Conservation (phyloP, 2,888 invertebrate species). For the Diaphora mendica region DNA sequence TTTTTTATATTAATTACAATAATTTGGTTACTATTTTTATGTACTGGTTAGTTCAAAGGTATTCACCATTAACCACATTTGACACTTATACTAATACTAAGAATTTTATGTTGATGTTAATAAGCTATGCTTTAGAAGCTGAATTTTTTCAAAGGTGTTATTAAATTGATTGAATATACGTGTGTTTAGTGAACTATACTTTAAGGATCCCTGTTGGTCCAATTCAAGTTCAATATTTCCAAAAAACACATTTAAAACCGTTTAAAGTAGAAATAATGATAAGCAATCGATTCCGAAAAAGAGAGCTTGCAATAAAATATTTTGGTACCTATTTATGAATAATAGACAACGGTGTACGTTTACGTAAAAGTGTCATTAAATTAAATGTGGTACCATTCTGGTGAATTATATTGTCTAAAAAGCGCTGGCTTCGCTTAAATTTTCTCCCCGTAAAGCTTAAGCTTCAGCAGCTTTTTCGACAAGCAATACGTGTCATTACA, state of each 20-base stretch:
- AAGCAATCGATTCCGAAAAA: neutral
- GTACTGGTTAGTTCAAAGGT: conserved; percentile 44
- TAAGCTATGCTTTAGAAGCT: too few species aligned
- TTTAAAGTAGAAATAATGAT: neutral
- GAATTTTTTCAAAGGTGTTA: too few species aligned
- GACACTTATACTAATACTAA: neutral
- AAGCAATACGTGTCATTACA: conserved; percentile 45
- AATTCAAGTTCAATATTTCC: neutral
- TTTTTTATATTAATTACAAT: conserved; percentile 23
- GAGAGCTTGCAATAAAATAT: neutral
- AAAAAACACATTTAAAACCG: neutral
- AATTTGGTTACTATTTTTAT: conserved; percentile 24
- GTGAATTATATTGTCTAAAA: conserved; percentile 4
- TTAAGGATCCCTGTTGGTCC: neutral
- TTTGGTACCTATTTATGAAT: neutral
- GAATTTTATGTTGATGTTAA: too few species aligned
- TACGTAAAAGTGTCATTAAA: neutral
- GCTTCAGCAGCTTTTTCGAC: conserved; percentile 29
- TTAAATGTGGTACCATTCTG: conserved; percentile 9
- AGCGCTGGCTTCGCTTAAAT: conserved; percentile 11
- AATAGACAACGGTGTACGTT: neutral
- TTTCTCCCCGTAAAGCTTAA: neutral
- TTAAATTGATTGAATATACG: neutral
- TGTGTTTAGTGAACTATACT: neutral
- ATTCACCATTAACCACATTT: conserved; percentile 25